Conservation (phyloP, 1,140 invertebrate genomes). For the Lasaia peninsularis region DNA sequence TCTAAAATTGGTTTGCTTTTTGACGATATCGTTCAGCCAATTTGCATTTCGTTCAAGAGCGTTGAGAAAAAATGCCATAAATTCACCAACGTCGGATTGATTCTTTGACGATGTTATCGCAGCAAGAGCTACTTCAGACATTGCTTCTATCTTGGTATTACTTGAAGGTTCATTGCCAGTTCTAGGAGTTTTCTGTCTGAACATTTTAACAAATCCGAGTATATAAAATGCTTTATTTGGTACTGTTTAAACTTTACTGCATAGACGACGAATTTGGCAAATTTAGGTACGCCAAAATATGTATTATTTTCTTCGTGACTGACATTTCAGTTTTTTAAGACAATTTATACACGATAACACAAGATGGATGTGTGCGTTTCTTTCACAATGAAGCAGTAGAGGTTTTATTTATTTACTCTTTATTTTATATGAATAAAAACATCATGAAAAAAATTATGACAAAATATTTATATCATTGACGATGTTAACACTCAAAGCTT, state of each 20-base stretch:
- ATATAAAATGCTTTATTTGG: not conserved
- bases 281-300: too few species aligned
- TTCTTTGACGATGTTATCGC: conserved; percentile 57
- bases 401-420: too few species aligned
- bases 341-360: too few species aligned
- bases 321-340: too few species aligned
- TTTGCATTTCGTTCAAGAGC: conserved; percentile 53
- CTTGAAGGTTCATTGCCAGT: conserved; percentile 25
- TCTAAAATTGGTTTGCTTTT: conserved; percentile 49
- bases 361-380: too few species aligned
- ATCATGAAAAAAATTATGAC: too few species aligned
- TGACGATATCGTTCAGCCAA: conserved; percentile 51
- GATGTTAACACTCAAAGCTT: too few species aligned
- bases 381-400: too few species aligned
- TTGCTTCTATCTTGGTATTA: conserved; percentile 30
- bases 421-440: too few species aligned
- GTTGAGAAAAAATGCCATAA: conserved; percentile 53
- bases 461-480: too few species aligned
- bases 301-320: too few species aligned
- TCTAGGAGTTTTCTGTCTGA: conserved; percentile 39
- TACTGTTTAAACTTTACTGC: not conserved
- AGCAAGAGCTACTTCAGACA: conserved; percentile 55
- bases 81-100: conserved; percentile 56
- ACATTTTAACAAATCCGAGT: conserved; percentile 30
- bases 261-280: too few species aligned